These are phyloP conservation scores for Pongo abelii DNA, from an alignment of 2,113 vertebrate genomes.

Conservation along the genomic window DNA sequence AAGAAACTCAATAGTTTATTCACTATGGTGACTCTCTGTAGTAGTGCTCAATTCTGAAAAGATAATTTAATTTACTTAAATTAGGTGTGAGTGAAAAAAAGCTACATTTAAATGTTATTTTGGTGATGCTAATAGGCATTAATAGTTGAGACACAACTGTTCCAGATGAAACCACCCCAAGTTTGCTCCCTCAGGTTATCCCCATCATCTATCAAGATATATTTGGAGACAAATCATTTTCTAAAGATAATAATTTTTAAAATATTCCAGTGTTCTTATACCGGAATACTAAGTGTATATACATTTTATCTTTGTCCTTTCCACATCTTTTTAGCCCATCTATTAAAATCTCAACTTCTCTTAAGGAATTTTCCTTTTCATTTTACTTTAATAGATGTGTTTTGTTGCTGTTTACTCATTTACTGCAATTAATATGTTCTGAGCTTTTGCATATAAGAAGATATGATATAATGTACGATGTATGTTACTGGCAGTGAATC, in stretches of 20 bases:
- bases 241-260: neutral
- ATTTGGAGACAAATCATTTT: neutral
- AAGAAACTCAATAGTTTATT: neutral
- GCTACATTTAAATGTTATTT: neutral
- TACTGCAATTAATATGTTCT: neutral
- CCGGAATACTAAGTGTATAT: neutral
- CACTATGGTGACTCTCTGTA: neutral
- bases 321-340: neutral
- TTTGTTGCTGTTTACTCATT: neutral
- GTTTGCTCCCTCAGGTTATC: neutral
- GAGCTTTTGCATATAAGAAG: neutral
- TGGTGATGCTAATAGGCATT: neutral
- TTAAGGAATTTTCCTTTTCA: neutral
- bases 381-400: neutral
- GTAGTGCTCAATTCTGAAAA: neutral
- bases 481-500: neutral
- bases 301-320: neutral
- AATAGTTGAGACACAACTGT: neutral
- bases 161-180: no score
- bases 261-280: neutral
- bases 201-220: neutral
- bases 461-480: neutral
- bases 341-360: neutral
- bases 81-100: neutral
- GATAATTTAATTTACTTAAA: neutral